Evolutionary conservation across 1,140 invertebrate species (phyloP).

Genomic region (Ooceraea biroi): DNA sequence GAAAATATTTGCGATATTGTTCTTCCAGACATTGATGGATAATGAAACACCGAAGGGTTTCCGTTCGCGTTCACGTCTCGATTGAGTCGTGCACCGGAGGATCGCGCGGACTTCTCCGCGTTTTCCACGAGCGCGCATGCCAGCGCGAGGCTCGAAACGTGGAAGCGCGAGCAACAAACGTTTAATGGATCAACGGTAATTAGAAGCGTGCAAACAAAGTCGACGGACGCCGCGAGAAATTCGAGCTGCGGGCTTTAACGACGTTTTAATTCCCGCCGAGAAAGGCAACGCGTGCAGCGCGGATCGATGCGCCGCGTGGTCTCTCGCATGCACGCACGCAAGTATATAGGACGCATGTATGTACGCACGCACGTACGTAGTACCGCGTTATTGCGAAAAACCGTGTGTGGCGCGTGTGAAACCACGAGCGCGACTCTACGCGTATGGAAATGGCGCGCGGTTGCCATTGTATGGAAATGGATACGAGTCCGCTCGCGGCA

Average conservation of each 20-base stretch:
- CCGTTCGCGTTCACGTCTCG: no score
- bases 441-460: slow-evolving; percentile 83
- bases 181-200: slow-evolving; percentile 14
- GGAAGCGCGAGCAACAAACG: background rate
- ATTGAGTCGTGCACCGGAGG: no score
- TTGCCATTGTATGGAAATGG: slow-evolving; percentile 78
- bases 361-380: slow-evolving; percentile 27
- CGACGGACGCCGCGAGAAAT: slow-evolving; percentile 36
- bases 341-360: slow-evolving; percentile 26
- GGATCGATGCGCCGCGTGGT: slow-evolving; percentile 51
- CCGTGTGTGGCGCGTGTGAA: slow-evolving; percentile 81
- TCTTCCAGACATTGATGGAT: no score
- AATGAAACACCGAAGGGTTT: no score
- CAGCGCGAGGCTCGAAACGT: background rate
- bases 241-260: slow-evolving; percentile 34
- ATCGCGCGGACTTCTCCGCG: no score
- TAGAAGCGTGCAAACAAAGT: slow-evolving; percentile 18
- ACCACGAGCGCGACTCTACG: slow-evolving; percentile 78
- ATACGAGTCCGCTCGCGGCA: slow-evolving; percentile 73
- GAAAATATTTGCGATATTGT: no score
- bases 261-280: slow-evolving; percentile 55
- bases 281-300: slow-evolving; percentile 29
- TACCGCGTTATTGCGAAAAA: slow-evolving; percentile 68
- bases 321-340: slow-evolving; percentile 39
- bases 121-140: no score